Base-by-base conservation (phyloP, 2,888 invertebrate species). In the Drepanosiphum platanoidis region DNA sequence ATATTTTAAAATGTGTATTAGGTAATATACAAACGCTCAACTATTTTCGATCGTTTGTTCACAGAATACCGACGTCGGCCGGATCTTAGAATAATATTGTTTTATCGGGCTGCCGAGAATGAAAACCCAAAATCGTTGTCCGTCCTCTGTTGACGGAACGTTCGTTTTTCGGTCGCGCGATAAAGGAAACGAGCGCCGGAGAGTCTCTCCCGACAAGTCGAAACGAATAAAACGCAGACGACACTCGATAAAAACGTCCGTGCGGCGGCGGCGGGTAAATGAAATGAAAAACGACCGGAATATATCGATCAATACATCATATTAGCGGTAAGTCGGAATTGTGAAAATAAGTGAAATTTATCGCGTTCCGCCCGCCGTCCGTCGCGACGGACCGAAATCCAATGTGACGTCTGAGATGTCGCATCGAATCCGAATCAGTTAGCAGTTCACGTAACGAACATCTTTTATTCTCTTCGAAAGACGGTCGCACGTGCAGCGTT, bases 381-480 rank as follows among this genome's bases (percentile, higher is more conserved):
- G 4, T 36, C 58, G n/a, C n/a, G n/a, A n/a, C 58, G 15, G 39
- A 71, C 39, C 30, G 30, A 68, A 81, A 71, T 61, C 58, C 22
- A 13, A 61, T 80, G 80, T 70, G 70, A 70, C 80, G 15, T 81
- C 70, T 18, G 13, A n/a, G 61, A 71, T 30, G 58, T 71, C 71
- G 8, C 22, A 30, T 22, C 22, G 58, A 58, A 72, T 81, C 58
- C 39, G n/a, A 72, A 81, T 32, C 81, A 72, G 81, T 72, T 81
- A 39, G 52, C 30, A 30, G 71, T 81, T 71, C 39, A 36, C 58
- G 61, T 61, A 61, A 61, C n/a, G 32, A 30, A 58, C 71, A 61
- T 81, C 3, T 32, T 72, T 81, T 42, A 81, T 61, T 1, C 4
- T 8, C 52, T 30, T 39, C 52, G 30, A 80, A 80, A 36, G 8